A percentile compares a stretch with the other conserved stretches of the same genome.
phyloP scores from a whole-genome alignment of 2,797 vertebrate genomes.

The Tenualosa thibaudeaui region DNA sequence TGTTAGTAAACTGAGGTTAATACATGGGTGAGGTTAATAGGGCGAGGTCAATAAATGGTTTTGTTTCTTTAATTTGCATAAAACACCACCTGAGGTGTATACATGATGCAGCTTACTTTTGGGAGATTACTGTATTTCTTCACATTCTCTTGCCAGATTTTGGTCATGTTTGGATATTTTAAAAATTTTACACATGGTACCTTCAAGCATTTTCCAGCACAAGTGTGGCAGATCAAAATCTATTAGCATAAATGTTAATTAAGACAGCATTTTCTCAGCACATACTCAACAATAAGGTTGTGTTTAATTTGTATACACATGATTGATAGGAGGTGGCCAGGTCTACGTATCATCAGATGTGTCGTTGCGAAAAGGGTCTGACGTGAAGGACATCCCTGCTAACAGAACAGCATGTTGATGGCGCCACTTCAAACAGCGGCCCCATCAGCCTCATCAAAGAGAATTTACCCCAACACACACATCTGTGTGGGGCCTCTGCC shows the following conservation, averaged over 20 bases:
- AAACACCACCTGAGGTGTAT: too few species aligned
- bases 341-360: not conserved
- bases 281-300: not conserved
- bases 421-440: not conserved
- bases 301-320: not conserved
- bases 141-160: too few species aligned
- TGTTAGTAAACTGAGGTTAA: too few species aligned
- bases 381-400: constrained; percentile 16
- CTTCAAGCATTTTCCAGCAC: too few species aligned
- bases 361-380: not conserved
- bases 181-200: too few species aligned
- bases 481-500: constrained; percentile 13
- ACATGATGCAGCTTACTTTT: too few species aligned
- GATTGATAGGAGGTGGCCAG: not conserved
- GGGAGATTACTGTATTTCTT: too few species aligned
- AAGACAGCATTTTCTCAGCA: not conserved
- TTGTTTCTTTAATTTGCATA: too few species aligned
- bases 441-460: constrained; percentile 19
- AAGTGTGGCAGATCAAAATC: too few species aligned
- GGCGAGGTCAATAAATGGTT: too few species aligned
- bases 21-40: too few species aligned
- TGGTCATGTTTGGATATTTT: too few species aligned
- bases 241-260: not conserved
- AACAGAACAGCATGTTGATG: constrained; percentile 4
- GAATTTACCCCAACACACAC: constrained; percentile 21